Conservation (phyloP, 2,113 vertebrate species). For the Cavia aperea region DNA sequence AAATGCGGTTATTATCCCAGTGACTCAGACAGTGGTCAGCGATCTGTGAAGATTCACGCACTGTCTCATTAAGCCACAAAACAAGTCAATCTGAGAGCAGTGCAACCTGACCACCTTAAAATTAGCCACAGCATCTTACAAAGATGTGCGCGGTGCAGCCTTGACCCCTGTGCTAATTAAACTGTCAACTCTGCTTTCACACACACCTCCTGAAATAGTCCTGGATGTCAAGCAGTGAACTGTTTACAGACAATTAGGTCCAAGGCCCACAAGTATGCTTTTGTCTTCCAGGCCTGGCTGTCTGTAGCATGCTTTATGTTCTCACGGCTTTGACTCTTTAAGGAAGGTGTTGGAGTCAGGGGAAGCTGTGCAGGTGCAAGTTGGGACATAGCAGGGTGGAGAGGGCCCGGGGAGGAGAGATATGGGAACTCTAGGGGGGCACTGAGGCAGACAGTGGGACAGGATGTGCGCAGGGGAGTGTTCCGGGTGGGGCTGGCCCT, state of each 20-base stretch:
- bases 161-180: conserved; percentile 62
- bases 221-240: conserved; percentile 50
- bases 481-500: neutral
- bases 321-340: conserved; percentile 23
- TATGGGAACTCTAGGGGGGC: neutral
- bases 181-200: conserved; percentile 10
- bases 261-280: conserved; percentile 10
- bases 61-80: conserved; percentile 52
- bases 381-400: neutral
- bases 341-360: conserved; percentile 30
- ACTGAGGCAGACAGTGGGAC: neutral
- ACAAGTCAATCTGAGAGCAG: conserved; percentile 17
- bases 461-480: neutral
- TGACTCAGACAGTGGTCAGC: neutral
- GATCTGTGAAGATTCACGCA: conserved; percentile 34
- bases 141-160: conserved; percentile 36
- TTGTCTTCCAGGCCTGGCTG: conserved; percentile 29
- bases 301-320: neutral
- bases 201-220: conserved; percentile 41
- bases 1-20: conserved; percentile 31
- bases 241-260: conserved; percentile 53
- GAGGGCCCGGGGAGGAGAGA: neutral
- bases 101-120: conserved; percentile 18
- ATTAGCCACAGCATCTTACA: conserved; percentile 19
- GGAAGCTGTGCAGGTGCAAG: neutral